Evolutionary conservation across 1,140 invertebrate genomes (phyloP).

Genomic region (Nymphalis io): DNA sequence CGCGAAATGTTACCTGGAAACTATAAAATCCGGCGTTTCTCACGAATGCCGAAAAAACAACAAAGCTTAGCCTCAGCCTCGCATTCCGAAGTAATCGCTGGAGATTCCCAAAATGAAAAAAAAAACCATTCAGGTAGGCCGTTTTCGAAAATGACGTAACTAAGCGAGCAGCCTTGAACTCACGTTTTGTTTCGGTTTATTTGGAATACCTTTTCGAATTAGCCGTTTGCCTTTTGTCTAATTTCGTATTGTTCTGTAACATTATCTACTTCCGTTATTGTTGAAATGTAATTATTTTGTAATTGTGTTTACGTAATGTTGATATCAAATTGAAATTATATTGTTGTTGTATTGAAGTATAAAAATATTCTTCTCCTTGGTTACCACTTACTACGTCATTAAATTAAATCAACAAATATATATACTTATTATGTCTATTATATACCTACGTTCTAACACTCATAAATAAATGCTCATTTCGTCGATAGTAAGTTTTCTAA

Average conservation of each 20-base stretch:
- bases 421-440: too few relatives aligned
- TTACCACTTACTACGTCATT: too few relatives aligned
- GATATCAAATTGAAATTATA: not conserved
- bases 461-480: too few relatives aligned
- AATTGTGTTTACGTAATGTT: not conserved
- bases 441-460: too few relatives aligned
- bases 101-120: conserved; percentile 55
- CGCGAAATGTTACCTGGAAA: conserved; percentile 47
- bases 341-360: not conserved
- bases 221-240: not conserved
- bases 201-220: not conserved
- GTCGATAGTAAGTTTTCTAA: too few relatives aligned
- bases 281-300: not conserved
- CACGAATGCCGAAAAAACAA: conserved; percentile 37
- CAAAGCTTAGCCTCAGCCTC: conserved; percentile 27
- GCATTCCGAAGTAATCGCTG: conserved; percentile 50
- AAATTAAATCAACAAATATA: too few relatives aligned
- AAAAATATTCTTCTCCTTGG: not conserved
- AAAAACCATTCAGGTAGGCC: conserved; percentile 43
- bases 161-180: conserved; percentile 24
- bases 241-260: conserved; percentile 4
- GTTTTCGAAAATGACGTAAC: conserved; percentile 43
- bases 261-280: conserved; percentile 3
- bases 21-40: conserved; percentile 40
- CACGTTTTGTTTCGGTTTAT: conserved; percentile 16